Base-by-base conservation (phyloP, 2,888 invertebrate species). In the Coelogynopora nodosa region DNA sequence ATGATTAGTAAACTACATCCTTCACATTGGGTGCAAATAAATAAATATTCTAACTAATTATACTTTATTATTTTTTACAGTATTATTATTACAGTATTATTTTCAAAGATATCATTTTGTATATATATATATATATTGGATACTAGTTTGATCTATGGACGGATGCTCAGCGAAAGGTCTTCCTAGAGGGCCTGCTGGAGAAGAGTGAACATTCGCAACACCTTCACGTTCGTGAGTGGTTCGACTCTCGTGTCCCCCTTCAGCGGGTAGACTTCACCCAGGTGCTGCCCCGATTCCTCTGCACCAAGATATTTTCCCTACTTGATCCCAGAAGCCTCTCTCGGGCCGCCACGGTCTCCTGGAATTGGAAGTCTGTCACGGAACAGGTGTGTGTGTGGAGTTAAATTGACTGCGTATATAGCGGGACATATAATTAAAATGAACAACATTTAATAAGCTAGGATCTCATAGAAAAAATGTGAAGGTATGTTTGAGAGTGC, bases 101-200 rank as follows among this genome's bases (percentile, higher is more conserved):
- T n/a, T n/a, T n/a, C n/a, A n/a, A n/a, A n/a, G n/a, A n/a, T n/a
- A n/a, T n/a, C n/a, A n/a, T n/a, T n/a, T n/a, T n/a, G n/a, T n/a
- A n/a, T n/a, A n/a, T n/a, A n/a, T n/a, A n/a, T n/a, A n/a, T n/a
- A n/a, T n/a, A n/a, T n/a, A n/a, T n/a, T n/a, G n/a, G n/a, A n/a
- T 49, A 49, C 31, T 89, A 91, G 91, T 92, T 91, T 90, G 92
- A 91, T 87, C 86, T 91, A 49, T 92, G 92, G 92, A 90, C 90
- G n/a, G 91, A 91, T 88, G 89, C 90, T 0, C 92, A 92, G 88
- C 88, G 91, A 31, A 90, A 91, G 87, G 87, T 90, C 26, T 91
- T 91, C 87, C 89, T 91, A 67, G 89, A 90, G 82, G 88, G 89
- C n/a, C 88, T 91, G 26, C 90, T 91, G 85, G 89, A 88, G 18